These are phyloP conservation scores for Acanthopleura granulata DNA, from an alignment of 2,888 invertebrate species.

Conservation along the genomic window DNA sequence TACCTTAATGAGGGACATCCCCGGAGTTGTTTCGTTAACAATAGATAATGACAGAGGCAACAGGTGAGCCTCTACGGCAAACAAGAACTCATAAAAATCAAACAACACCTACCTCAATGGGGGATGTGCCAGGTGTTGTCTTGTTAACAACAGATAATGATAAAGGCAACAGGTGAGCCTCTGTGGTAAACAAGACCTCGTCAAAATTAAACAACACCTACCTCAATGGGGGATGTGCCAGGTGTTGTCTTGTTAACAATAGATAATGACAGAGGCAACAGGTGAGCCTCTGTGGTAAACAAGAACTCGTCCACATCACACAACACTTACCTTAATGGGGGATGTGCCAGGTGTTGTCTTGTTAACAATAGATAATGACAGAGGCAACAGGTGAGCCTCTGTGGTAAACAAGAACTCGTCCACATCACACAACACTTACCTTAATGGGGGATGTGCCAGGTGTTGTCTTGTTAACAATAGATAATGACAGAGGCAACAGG, in stretches of 20 bases:
- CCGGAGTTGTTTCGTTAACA: neutral
- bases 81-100: slow-evolving; percentile 71
- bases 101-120: slow-evolving; percentile 67
- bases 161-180: slow-evolving; percentile 95
- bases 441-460: neutral
- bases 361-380: slow-evolving; percentile 68
- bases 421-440: slow-evolving; percentile 62
- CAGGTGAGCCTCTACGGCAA: slow-evolving; percentile 88
- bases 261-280: slow-evolving; percentile 80
- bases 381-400: slow-evolving; percentile 95
- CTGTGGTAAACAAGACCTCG: slow-evolving; percentile 74
- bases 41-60: slow-evolving; percentile 78
- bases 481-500: slow-evolving; percentile 81
- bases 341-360: slow-evolving; percentile 1
- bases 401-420: slow-evolving; percentile 73
- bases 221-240: neutral
- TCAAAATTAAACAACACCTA: slow-evolving; percentile 72
- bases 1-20: neutral
- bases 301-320: slow-evolving; percentile 72
- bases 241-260: slow-evolving; percentile 15
- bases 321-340: slow-evolving; percentile 63
- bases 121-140: neutral
- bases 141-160: slow-evolving; percentile 40
- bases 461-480: slow-evolving; percentile 26
- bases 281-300: slow-evolving; percentile 86